Conservation (phyloP, 2,797 vertebrate species). For the Malurus splendens region DNA sequence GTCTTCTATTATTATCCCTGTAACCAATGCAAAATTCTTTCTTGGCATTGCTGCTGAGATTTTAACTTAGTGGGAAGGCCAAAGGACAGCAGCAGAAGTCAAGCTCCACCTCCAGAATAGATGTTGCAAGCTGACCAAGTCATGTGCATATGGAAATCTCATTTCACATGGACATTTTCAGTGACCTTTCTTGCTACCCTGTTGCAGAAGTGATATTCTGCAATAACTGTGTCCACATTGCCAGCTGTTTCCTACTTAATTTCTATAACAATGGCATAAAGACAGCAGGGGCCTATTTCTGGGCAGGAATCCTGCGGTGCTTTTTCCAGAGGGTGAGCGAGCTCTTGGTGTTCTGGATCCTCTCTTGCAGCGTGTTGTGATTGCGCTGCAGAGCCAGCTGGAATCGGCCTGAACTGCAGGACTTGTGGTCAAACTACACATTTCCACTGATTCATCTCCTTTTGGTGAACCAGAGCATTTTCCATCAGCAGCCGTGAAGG, state of each 20-base stretch:
- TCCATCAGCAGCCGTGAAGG: background rate
- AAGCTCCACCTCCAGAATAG: background rate
- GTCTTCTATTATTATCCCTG: background rate
- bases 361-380: background rate
- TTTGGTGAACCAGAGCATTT: background rate
- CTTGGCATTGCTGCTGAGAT: background rate
- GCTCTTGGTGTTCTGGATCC: background rate
- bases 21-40: background rate
- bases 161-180: background rate
- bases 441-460: background rate
- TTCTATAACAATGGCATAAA: background rate
- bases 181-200: background rate
- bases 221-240: constrained; percentile 5
- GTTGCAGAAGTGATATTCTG: constrained; percentile 37
- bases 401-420: background rate
- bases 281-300: constrained; percentile 6
- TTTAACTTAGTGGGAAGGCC: background rate
- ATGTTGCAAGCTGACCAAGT: background rate
- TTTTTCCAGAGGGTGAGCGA: constrained; percentile 26
- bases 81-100: background rate
- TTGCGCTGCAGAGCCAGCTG: background rate
- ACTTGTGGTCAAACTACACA: background rate
- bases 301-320: background rate
- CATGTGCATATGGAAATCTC: background rate
- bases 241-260: constrained; percentile 26